phyloP scores from a whole-genome alignment of 2,113 vertebrate genomes.

The Takifugu flavidus region DNA sequence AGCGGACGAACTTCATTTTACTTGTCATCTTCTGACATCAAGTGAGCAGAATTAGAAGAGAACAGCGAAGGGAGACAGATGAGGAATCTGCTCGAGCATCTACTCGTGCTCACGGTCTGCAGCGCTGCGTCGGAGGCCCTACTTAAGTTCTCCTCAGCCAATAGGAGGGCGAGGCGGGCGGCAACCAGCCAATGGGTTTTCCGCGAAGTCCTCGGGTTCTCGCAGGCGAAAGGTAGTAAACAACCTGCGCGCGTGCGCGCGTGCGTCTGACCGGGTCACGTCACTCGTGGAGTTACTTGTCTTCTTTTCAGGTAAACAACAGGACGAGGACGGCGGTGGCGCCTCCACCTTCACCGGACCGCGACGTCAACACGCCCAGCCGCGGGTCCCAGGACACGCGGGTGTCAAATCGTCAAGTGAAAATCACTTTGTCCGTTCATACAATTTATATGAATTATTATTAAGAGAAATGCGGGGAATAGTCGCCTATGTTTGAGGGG shows the following conservation, averaged over 20 bases:
- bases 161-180: slow-evolving; percentile 1
- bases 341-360: too few relatives aligned
- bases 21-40: slow-evolving; percentile 7
- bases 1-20: slow-evolving; percentile 78
- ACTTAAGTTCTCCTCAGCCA: background rate
- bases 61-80: fast-evolving
- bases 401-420: too few relatives aligned
- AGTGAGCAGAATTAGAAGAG: fast-evolving
- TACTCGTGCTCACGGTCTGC: background rate
- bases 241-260: background rate
- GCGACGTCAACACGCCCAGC: too few relatives aligned
- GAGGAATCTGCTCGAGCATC: too few relatives aligned
- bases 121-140: background rate
- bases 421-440: too few relatives aligned
- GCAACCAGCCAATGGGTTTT: slow-evolving; percentile 1
- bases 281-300: background rate
- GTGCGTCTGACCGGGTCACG: background rate
- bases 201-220: background rate
- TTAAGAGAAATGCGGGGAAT: too few relatives aligned
- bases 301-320: background rate
- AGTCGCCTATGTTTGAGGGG: too few relatives aligned
- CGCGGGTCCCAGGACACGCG: too few relatives aligned
- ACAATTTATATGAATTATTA: too few relatives aligned
- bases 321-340: too few relatives aligned
- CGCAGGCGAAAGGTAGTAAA: slow-evolving; percentile 24